Evolutionary conservation across 1,140 invertebrate genomes (phyloP).

Genomic region (Cyclargus thomasi): DNA sequence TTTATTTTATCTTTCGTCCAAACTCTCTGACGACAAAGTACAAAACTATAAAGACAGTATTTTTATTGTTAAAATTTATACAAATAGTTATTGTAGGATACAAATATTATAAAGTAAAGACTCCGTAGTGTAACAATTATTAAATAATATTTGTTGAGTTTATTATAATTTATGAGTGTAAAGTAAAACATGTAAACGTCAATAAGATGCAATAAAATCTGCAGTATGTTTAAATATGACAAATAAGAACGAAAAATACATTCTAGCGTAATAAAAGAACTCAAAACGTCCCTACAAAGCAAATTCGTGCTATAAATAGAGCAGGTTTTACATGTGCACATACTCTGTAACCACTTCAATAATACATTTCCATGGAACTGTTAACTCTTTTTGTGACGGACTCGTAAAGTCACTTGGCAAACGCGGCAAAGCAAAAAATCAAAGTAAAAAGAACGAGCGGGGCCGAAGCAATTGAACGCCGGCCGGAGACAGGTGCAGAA

Average conservation of each 20-base stretch:
- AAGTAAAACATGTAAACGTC: no score
- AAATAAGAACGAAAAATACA: no score
- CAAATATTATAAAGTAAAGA: not conserved
- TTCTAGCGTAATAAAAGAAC: not conserved
- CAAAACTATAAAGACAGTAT: not conserved
- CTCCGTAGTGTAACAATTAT: no score
- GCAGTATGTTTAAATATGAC: no score
- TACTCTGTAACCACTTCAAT: not conserved
- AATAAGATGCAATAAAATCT: no score
- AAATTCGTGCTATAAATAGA: not conserved
- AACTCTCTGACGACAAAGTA: not conserved
- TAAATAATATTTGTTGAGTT: no score
- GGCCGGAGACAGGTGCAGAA: constrained; percentile 17
- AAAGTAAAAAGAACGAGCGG: constrained; percentile 7
- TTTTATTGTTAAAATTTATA: no score
- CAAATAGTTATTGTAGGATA: not conserved
- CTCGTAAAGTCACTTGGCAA: constrained; percentile 7
- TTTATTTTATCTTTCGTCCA: constrained; percentile 25
- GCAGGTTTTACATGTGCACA: not conserved
- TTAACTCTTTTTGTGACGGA: not conserved
- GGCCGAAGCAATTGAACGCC: constrained; percentile 9
- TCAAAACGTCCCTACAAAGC: not conserved
- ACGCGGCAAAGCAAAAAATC: constrained; percentile 11
- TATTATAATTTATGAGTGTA: no score
- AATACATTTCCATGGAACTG: not conserved